Evolutionary conservation across 2,888 invertebrate species (phyloP), one percentile per base, ranked within the genome.

Genomic region (Taenaris catops): DNA sequence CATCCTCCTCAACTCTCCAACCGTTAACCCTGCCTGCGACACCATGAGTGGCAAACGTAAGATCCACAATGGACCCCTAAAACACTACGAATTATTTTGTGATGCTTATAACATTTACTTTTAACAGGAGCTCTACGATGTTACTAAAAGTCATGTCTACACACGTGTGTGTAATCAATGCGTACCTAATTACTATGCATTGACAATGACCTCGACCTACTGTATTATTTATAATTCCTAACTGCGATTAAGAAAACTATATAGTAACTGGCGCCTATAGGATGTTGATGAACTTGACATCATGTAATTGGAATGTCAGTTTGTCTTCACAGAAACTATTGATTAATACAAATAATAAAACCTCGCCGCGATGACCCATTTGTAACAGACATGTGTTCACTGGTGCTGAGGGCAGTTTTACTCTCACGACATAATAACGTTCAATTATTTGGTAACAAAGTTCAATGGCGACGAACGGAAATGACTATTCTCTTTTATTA

Each of bases 321-420:
- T 18, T 25, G 14, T 31, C 8, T 37, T 37, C 29, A 11, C 7
- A 39, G 36, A 23, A 34, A 17, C 21, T 34, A 46, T 39, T 40
- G 32, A 44, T 33, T 38, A 38, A 34, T 26, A 41, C 19, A 26
- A 28, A 37, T 25, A 39, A 32, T 39, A 32, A 40, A 24, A 41
- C 21, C 28, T 24, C 36, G 25, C 29, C 31, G 23, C 23, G 31
- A 44, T 41, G 28, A 38, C 36, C 38, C 31, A 47, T 37, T 43
- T 40, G 40, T 28, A 25, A 6, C 17, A 25, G 25, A 31, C 27
- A 40, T 29, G 29, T 36, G 36, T 17, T 34, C 26, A 23, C 29
- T 16, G 21, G 14, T 16, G 20, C 24, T 24, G 26, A 24, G 25
- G 25, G 7, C 36, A 20, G 23, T 31, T 38, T 25, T 33, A 29